phyloP scores from a whole-genome alignment of 2,888 invertebrate genomes.

The Pammene aurita region DNA sequence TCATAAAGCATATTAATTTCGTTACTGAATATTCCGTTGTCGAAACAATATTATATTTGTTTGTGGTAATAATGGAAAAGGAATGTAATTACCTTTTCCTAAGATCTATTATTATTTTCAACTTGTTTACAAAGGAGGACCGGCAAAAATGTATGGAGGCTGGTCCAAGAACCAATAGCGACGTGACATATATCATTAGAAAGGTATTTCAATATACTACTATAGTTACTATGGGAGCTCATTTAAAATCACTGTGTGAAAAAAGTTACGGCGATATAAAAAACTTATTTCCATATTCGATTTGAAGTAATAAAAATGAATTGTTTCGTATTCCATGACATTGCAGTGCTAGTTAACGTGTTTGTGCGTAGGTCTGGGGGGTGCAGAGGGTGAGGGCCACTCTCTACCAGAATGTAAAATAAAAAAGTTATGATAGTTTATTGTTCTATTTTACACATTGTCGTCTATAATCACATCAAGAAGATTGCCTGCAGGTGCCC shows the following conservation, averaged over 20 bases:
- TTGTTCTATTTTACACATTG: neutral
- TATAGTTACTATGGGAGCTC: slow-evolving; percentile 18
- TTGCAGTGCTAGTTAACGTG: slow-evolving; percentile 1
- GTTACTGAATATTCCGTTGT: too few species aligned
- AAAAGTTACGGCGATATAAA: slow-evolving; percentile 15
- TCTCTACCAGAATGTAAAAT: too few species aligned
- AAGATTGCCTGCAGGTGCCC: neutral
- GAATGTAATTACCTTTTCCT: too few species aligned
- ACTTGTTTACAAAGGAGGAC: neutral
- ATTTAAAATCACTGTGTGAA: slow-evolving; percentile 21
- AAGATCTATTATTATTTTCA: too few species aligned
- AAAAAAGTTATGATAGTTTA: too few species aligned
- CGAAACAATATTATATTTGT: too few species aligned
- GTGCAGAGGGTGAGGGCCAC: too few species aligned
- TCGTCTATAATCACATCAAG: neutral
- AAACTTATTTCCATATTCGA: slow-evolving; percentile 4
- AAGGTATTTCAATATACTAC: slow-evolving; percentile 17
- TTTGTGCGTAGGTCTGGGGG: neutral
- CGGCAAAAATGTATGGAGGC: slow-evolving; percentile 8
- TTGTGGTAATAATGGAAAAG: too few species aligned
- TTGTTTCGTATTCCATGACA: slow-evolving; percentile 1
- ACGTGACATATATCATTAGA: slow-evolving; percentile 18
- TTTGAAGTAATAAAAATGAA: slow-evolving; percentile 5
- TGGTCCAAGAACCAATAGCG: slow-evolving; percentile 16
- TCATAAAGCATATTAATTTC: too few species aligned